These are phyloP conservation scores for Brachymystax lenok DNA, from an alignment of 2,797 vertebrate species.

Conservation along the genomic window DNA sequence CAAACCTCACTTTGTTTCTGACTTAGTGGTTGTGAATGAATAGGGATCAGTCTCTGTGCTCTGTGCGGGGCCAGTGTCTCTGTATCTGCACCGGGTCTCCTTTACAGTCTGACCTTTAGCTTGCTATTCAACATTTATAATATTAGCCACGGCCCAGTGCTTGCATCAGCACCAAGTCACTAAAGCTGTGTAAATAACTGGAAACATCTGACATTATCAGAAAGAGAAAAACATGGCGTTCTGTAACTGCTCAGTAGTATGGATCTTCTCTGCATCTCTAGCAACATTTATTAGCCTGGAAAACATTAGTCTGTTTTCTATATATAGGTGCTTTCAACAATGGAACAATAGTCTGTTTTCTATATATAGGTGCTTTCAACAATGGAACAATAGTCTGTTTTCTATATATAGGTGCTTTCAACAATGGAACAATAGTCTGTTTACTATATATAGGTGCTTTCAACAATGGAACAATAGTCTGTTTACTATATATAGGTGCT, in stretches of 20 bases:
- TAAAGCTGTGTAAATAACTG: slow-evolving; percentile 52
- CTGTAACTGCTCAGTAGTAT: slow-evolving; percentile 23
- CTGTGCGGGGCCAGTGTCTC: background rate
- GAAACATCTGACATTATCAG: slow-evolving; percentile 37
- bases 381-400: no score
- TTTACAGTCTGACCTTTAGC: slow-evolving; percentile 37
- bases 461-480: no score
- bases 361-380: no score
- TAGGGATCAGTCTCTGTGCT: background rate
- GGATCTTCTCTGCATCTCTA: slow-evolving; percentile 21
- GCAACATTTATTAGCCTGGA: no score
- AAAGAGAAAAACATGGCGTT: slow-evolving; percentile 16
- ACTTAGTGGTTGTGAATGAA: background rate
- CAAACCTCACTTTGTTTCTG: background rate
- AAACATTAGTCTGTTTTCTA: no score
- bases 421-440: no score
- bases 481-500: no score
- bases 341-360: no score
- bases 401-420: no score
- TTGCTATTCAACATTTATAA: slow-evolving; percentile 36
- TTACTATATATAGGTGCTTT: no score
- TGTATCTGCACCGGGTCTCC: background rate
- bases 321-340: no score
- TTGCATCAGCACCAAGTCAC: slow-evolving; percentile 31
- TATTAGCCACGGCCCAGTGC: slow-evolving; percentile 26